Evolutionary conservation across 2,797 vertebrate species (phyloP), one percentile per base, ranked within the genome.

Genomic region (Poeciliopsis paucimaculata): DNA sequence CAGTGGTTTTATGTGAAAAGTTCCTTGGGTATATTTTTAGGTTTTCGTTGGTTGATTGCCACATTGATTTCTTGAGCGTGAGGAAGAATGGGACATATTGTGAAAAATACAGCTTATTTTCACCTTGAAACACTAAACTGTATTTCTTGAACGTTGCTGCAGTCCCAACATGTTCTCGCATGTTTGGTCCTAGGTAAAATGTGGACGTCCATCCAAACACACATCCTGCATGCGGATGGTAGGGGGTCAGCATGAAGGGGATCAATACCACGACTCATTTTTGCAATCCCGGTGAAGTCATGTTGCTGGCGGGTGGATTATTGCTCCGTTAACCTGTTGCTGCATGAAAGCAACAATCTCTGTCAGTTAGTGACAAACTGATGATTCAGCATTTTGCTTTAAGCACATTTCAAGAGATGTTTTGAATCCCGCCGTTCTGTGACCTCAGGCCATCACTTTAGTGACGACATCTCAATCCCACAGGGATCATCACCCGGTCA

Each of bases 21-120:
- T 64, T 36, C 31, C 3, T 8, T 20, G 31, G 2, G 16, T 36
- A 36, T 68, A 5, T 23, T 66, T 36, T 66, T 36, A 39, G 12
- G 23, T 13, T 13, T 95, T 94, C 95, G 92, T 89, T 80, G 73
- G 93, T 94, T 93, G 87, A 89, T 91, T 91, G 84, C 82, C 90
- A 81, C 85, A 72, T 62, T 28, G 84, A 84, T 86, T 91, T 78
- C 82, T 87, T 87, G 83, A 79, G 84, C 84, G 75, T 31, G 86
- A 93, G 86, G 90, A 90, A 86, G 81, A 45, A 84, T 88, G 73
- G 74, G 83, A 87, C 83, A 77, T 94, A 51, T 91, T 90, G 92
- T 95, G 90, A 93, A 86, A 91, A 93, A 91, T 94, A 93, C 89
- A 91, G 92, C 91, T 94, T 82, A 88, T 95, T 93, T 91, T 92